Base-by-base conservation (phyloP, 2,888 invertebrate species). In the Chaitophorus viminalis region DNA sequence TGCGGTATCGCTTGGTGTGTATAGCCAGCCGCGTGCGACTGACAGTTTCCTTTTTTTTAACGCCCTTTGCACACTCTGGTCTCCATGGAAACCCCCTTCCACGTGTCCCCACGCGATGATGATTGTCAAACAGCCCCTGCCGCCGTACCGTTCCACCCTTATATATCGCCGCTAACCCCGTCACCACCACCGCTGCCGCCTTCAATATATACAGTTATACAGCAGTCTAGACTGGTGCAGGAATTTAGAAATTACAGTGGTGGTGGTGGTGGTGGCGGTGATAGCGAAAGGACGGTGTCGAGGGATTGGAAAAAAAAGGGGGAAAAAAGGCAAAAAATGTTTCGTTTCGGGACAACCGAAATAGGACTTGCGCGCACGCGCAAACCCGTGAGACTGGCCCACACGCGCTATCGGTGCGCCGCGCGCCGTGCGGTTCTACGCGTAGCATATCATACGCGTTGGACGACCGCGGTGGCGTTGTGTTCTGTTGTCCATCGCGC, bases 11-110 rank as follows among this genome's bases (percentile, higher is more conserved):
- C 81, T 68, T 36, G 81, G 79, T 70, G 78, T 78, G 82, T 75
- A 84, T 46, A 77, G 77, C 52, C 60, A 70, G 74, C 87, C 79
- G 87, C 87, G 87, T 87, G 87, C 87, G 74, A 87, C 87, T 87
- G 87, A 87, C 87, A 81, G 87, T 87, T 87, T 87, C 87, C 87
- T 75, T 87, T 87, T n/a, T 87, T 87, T 81, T 81, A 87, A 87
- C 87, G 81, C 87, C 87, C 87, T 87, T 87, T 33, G 79, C 87
- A 79, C 79, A 72, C 87, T 74, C 39, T 39, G 79, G 87, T 87
- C 74, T 75, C 87, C 87, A 87, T 87, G 77, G 87, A 74, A 87
- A 87, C 87, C 74, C 87, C 87, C 87, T 87, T 72, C 86, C 86
- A 77, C 85, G 85, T 83, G 46, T 46, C 46, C 82, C 33, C 75